Conservation (phyloP, 2,113 vertebrate genomes). For the Muscicapa adusta region DNA sequence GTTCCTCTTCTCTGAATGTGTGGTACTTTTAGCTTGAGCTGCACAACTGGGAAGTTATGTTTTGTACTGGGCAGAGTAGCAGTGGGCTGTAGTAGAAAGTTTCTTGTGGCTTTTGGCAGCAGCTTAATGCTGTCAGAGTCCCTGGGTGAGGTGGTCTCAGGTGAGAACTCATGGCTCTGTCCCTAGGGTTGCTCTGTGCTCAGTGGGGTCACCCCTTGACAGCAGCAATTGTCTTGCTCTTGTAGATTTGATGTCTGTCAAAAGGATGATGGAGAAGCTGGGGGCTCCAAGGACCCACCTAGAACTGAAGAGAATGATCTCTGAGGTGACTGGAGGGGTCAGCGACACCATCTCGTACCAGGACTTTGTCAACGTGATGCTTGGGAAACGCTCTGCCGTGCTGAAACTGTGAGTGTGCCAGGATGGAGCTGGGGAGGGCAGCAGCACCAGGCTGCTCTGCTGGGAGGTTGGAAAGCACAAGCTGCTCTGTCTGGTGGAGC, state of each 20-base stretch:
- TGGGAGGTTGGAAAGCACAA: not conserved
- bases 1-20: not conserved
- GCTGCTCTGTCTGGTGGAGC: not conserved
- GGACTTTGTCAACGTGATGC: slow-evolving; percentile 97
- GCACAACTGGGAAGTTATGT: not conserved
- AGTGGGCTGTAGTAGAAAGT: not conserved
- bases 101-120: not conserved
- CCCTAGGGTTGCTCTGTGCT: not conserved
- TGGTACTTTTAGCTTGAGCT: not conserved
- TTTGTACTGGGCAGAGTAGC: not conserved
- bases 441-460: not conserved
- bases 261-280: slow-evolving; percentile 98
- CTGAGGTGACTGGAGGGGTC: slow-evolving; percentile 87
- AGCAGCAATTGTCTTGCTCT: not conserved
- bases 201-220: not conserved
- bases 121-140: not conserved
- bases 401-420: slow-evolving; percentile 89
- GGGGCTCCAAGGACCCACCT: slow-evolving; percentile 94
- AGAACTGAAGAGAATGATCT: slow-evolving; percentile 97
- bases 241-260: slow-evolving; percentile 94
- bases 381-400: slow-evolving; percentile 92
- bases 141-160: not conserved
- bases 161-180: not conserved
- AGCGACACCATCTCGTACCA: slow-evolving; percentile 93
- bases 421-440: not conserved